phyloP scores from a whole-genome alignment of 2,797 vertebrate species.

The Dipus sagitta region DNA sequence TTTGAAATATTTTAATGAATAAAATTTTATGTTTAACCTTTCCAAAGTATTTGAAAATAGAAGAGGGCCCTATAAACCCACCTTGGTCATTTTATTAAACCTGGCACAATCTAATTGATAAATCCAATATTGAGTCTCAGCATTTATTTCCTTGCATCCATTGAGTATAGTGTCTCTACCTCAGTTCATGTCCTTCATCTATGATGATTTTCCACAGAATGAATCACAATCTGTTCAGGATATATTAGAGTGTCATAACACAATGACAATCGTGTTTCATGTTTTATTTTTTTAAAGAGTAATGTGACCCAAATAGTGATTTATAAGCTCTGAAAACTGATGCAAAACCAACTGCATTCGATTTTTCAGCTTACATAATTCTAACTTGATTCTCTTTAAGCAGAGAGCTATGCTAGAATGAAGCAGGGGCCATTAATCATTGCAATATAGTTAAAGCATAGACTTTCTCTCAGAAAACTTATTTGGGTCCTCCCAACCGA shows the following conservation, averaged over 20 bases:
- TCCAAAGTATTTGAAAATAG: neutral
- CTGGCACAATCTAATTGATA: neutral
- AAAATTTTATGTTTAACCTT: slow-evolving; percentile 10
- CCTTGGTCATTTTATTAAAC: neutral
- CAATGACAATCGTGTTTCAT: neutral
- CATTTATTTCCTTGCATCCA: neutral
- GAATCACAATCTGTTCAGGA: slow-evolving; percentile 25
- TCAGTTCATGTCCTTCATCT: neutral
- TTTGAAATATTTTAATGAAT: slow-evolving; percentile 50
- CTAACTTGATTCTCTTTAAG: slow-evolving; percentile 52
- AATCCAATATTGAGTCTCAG: neutral
- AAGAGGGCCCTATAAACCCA: neutral
- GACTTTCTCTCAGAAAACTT: slow-evolving; percentile 54
- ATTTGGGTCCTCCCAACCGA: slow-evolving; percentile 67
- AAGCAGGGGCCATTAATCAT: slow-evolving; percentile 61
- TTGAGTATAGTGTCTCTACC: neutral
- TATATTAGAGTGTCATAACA: slow-evolving; percentile 56
- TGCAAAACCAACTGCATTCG: slow-evolving; percentile 55
- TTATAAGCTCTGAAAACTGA: slow-evolving; percentile 45
- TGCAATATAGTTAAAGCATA: slow-evolving; percentile 2
- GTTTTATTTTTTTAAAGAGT: slow-evolving; percentile 44
- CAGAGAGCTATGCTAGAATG: slow-evolving; percentile 11
- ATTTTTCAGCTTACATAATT: slow-evolving; percentile 55
- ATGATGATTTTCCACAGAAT: slow-evolving; percentile 1
- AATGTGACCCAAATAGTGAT: slow-evolving; percentile 47